Conservation (phyloP, 2,888 invertebrate species). For the Drosophila tanythrix region DNA sequence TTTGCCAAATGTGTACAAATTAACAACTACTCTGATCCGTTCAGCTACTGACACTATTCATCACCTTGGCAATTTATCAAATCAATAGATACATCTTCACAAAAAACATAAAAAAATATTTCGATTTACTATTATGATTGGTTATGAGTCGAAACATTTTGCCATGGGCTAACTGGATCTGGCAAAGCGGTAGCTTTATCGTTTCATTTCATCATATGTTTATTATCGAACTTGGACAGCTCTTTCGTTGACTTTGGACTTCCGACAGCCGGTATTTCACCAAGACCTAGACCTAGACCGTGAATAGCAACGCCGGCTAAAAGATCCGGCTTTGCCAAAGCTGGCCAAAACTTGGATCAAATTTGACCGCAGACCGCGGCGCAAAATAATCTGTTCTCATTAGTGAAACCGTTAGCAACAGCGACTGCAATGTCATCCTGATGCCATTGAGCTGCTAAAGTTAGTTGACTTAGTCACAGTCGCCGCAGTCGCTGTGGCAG, state of each 20-base stretch:
- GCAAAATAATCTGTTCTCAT: constrained; percentile 27
- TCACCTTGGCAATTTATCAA: constrained; percentile 52
- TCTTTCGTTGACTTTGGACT: constrained; percentile 55
- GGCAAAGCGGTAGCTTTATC: constrained; percentile 35
- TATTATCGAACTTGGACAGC: constrained; percentile 68
- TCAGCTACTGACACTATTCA: constrained; percentile 22
- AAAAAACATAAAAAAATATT: constrained; percentile 4
- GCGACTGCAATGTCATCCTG: constrained; percentile 34
- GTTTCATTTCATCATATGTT: constrained; percentile 57
- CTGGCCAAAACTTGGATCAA: background rate
- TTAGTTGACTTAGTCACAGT: constrained; percentile 2
- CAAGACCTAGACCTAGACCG: constrained; percentile 75
- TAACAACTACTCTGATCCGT: constrained; percentile 8
- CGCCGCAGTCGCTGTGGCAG: background rate
- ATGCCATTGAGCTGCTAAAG: constrained; percentile 19
- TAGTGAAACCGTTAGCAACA: constrained; percentile 53
- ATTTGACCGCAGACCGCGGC: background rate
- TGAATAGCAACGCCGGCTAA: constrained; percentile 42
- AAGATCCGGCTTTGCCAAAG: constrained; percentile 15
- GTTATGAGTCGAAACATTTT: constrained; percentile 48
- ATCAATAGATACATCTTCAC: constrained; percentile 22
- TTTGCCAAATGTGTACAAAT: constrained; percentile 3
- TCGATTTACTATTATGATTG: constrained; percentile 27
- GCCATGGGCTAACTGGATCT: constrained; percentile 64
- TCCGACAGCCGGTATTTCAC: constrained; percentile 59